A percentile compares a stretch with the other conserved stretches of the same genome.
Evolutionary conservation across 1,140 invertebrate genomes (phyloP).

Genomic region (Drosophila jambulina): DNA sequence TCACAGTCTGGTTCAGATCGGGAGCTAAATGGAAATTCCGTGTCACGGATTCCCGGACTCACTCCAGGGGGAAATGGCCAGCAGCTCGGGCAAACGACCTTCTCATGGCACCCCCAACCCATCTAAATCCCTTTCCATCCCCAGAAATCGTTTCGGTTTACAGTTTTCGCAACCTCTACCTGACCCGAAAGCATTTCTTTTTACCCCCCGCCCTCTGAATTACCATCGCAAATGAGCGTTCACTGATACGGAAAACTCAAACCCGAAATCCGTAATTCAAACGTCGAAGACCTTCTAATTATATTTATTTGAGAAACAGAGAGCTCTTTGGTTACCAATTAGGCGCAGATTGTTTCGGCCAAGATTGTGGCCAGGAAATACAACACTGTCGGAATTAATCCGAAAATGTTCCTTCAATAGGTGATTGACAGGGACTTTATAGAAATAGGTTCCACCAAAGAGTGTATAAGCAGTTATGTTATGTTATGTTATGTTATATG

Average conservation of each 20-base stretch:
- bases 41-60: slow-evolving; percentile 36
- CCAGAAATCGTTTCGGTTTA: slow-evolving; percentile 26
- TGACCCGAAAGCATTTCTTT: slow-evolving; percentile 35
- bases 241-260: slow-evolving; percentile 48
- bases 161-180: slow-evolving; percentile 58
- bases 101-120: slow-evolving; percentile 20
- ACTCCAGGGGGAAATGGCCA: slow-evolving; percentile 34
- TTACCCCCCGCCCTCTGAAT: background rate
- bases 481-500: no score
- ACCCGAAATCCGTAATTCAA: slow-evolving; percentile 33
- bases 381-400: background rate
- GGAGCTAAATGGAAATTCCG: slow-evolving; percentile 62
- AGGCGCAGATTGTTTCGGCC: slow-evolving; percentile 39
- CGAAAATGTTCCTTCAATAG: background rate
- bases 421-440: no score
- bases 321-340: slow-evolving; percentile 72
- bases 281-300: slow-evolving; percentile 36
- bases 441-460: no score
- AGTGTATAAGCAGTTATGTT: no score
- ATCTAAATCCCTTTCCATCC: background rate
- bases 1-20: background rate
- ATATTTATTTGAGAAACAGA: slow-evolving; percentile 30
- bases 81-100: slow-evolving; percentile 37
- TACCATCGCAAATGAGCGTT: slow-evolving; percentile 36
- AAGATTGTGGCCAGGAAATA: slow-evolving; percentile 8